These are phyloP conservation scores for Xenops minutus DNA, from an alignment of 2,797 vertebrate genomes.

Conservation along the genomic window DNA sequence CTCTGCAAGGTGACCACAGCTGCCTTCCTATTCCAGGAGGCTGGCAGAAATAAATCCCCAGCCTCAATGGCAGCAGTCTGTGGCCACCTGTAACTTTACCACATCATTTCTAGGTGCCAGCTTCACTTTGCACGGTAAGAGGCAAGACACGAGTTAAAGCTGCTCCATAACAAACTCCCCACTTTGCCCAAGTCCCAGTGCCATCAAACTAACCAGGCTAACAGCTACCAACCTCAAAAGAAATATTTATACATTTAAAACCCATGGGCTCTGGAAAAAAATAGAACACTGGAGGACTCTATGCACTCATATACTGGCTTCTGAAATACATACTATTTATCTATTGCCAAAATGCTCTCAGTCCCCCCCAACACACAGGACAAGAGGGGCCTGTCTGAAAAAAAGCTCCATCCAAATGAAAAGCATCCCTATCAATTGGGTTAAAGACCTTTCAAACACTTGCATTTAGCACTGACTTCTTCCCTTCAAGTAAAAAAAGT, in stretches of 20 bases:
- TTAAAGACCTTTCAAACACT: background rate
- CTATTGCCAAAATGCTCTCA: background rate
- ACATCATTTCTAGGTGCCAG: background rate
- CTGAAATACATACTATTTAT: background rate
- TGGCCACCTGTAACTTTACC: background rate
- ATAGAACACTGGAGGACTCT: background rate
- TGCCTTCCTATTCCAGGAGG: background rate
- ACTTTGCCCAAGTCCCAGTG: background rate
- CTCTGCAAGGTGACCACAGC: conserved; percentile 48
- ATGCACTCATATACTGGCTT: background rate
- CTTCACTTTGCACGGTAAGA: background rate
- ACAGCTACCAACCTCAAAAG: background rate
- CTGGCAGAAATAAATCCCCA: background rate
- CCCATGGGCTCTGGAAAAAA: background rate
- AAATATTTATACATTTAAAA: background rate
- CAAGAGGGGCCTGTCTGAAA: background rate
- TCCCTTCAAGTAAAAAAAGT: background rate
- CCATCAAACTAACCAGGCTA: background rate
- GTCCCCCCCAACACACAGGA: background rate
- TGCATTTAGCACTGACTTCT: background rate
- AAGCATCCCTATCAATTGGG: background rate
- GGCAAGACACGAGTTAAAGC: background rate
- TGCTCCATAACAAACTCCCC: background rate
- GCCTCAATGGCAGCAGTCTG: background rate
- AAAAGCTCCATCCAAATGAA: background rate